Evolutionary conservation across 23 tunicate species (phyloP), one percentile per base, ranked within the genome.

Genomic region (Clavelina lepadiformis): DNA sequence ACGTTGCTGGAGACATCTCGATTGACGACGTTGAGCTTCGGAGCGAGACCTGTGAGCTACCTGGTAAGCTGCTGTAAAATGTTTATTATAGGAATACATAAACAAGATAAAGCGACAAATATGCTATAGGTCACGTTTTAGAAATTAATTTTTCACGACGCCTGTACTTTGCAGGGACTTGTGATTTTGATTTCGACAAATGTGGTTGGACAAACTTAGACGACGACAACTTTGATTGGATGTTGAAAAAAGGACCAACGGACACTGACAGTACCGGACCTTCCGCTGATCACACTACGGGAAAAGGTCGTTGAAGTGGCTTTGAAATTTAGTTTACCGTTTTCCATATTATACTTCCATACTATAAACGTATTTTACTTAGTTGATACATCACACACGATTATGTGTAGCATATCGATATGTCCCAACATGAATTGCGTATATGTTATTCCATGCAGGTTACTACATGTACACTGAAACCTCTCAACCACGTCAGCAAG

Each of bases 161-260:
- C n/a, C 19, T 27, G 11, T 50, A 21, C 2, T 22, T 51, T 68
- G 7, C 45, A 88, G 96, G 87, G 1, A 59, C 68, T 23, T 72
- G 86, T 50, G 89, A 89, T 35, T 89, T 89, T 57, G 80, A 75
- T 8, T 62, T 34, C 34, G 80, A 81, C 46, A 32, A 37, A 7
- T 80, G 97, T 69, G 97, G 97, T 1, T 89, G 97, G 97, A 53
- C 55, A 1, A 89, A 89, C 33, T 55, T 34, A 32, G 46, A 27
- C 7, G 36, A 28, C 3, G 97, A 67, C 38, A 71, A 79, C 46
- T 89, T 89, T 54, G 97, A 89, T 52, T 89, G 97, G 97, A 56
- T 75, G 19, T n/a, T 62, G 30, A 75, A 46, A 25, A 82, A 67
- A 26, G 97, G 83, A 23, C 31, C 67, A 15, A 85, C 94, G 0